Conservation (phyloP, 2,888 invertebrate species). For the Elmis aenea region DNA sequence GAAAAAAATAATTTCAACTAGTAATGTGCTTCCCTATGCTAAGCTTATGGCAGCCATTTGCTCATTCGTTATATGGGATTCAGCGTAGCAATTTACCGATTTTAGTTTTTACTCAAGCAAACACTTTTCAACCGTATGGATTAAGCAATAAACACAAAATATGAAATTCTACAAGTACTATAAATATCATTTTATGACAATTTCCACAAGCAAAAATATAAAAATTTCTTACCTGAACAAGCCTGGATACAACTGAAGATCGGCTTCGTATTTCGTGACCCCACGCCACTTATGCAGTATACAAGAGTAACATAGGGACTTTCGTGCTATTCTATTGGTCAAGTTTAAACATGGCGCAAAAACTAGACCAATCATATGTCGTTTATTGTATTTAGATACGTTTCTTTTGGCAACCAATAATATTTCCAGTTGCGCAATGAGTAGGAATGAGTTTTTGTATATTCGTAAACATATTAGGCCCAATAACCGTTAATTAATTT, state of each 20-base stretch:
- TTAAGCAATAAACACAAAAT: conserved; percentile 34
- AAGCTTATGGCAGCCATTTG: conserved; percentile 55
- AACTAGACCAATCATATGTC: conserved; percentile 51
- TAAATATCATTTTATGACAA: conserved; percentile 50
- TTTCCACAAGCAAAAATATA: conserved; percentile 50
- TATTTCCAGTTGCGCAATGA: conserved; percentile 43
- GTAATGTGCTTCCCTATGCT: conserved; percentile 42
- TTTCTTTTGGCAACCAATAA: conserved; percentile 51
- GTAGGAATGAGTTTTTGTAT: conserved; percentile 24
- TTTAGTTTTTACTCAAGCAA: conserved; percentile 37
- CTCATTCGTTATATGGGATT: conserved; percentile 47
- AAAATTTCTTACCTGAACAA: conserved; percentile 57
- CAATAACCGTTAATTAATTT: no score
- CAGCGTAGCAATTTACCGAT: conserved; percentile 39
- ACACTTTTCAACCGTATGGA: conserved; percentile 28
- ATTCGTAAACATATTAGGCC: conserved; percentile 28
- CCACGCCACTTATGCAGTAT: conserved; percentile 61
- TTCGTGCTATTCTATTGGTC: conserved; percentile 48
- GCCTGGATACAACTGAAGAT: conserved; percentile 55
- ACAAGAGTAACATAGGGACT: conserved; percentile 49
- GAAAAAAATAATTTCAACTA: conserved; percentile 30
- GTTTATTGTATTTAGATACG: conserved; percentile 49
- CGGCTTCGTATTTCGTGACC: conserved; percentile 59
- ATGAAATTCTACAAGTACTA: conserved; percentile 36
- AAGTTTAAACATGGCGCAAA: conserved; percentile 57